phyloP scores from a whole-genome alignment of 2,113 vertebrate species.

The Leucopsar rothschildi region DNA sequence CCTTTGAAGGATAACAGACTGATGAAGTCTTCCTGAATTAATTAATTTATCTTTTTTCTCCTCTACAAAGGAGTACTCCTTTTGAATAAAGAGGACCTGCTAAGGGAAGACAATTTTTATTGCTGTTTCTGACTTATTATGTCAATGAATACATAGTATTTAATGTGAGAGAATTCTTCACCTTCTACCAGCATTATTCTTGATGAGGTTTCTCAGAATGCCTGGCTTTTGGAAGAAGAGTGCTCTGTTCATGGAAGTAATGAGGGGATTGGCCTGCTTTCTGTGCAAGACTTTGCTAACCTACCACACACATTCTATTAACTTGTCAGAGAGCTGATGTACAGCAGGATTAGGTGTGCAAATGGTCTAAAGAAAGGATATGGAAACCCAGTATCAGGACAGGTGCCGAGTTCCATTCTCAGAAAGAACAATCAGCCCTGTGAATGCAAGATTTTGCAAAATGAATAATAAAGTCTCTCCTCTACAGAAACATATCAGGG shows the following conservation, averaged over 20 bases:
- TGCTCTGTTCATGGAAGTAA: neutral
- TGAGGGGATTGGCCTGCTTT: neutral
- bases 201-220: neutral
- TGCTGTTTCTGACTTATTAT: neutral
- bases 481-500: neutral
- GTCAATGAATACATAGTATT: neutral
- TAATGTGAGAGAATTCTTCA: neutral
- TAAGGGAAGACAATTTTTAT: neutral
- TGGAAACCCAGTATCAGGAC: neutral
- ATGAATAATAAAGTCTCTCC: neutral
- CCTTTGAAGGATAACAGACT: neutral
- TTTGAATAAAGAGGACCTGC: neutral
- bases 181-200: neutral
- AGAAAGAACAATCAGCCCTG: neutral
- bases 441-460: neutral
- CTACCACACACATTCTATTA: neutral
- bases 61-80: neutral
- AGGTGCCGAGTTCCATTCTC: neutral
- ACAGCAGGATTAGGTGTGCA: neutral
- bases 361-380: neutral
- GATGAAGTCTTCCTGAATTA: neutral
- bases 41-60: neutral
- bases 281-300: neutral
- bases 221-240: neutral
- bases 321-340: neutral